Base-by-base conservation (phyloP, 2,113 vertebrate species). In the Puntigrus tetrazona region DNA sequence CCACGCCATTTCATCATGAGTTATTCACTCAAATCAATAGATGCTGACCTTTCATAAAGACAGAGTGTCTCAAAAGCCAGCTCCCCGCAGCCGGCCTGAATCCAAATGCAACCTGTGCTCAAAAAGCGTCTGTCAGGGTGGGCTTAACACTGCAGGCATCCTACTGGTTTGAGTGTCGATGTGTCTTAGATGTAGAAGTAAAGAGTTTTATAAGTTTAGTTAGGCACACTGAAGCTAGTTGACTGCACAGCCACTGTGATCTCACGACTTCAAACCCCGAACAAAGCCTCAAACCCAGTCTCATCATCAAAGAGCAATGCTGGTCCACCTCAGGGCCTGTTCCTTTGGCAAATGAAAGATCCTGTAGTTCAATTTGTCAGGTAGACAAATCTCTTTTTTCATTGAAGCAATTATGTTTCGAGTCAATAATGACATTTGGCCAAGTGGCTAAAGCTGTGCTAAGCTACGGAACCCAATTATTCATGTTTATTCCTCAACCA, bases 11-110 rank as follows among this genome's bases (percentile, higher is more conserved):
- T 77, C 31, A 38, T 57, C 75, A 78, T 38, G 27, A 67, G 59
- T 67, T 80, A 65, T 80, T 80, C 78, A 67, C 78, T 67, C 59
- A 41, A 80, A 80, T 80, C 78, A 65, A 80, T 80, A 80, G 78
- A 27, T 0, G 2, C 78, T 80, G 78, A 80, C 78, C 78, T 80
- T 80, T 80, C 34, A 80, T 65, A 47, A 45, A 31, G 27, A 63
- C 78, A 13, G 76, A 18, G 55, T 65, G 57, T 65, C 59, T 67
- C 59, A 27, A 80, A 80, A 57, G 50, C 20, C 22, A 59, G 75
- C 31, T 78, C 50, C 47, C 74, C 74, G 36, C 74, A 55, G 77
- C 57, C 38, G 45, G 11, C 16, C 41, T 45, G 78, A 80, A 80
- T 67, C 41, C 41, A 67, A 67, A 65, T 27, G 34, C 78, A 75